Evolutionary conservation across 2,113 vertebrate species (phyloP).

Genomic region (Vidua chalybeata): DNA sequence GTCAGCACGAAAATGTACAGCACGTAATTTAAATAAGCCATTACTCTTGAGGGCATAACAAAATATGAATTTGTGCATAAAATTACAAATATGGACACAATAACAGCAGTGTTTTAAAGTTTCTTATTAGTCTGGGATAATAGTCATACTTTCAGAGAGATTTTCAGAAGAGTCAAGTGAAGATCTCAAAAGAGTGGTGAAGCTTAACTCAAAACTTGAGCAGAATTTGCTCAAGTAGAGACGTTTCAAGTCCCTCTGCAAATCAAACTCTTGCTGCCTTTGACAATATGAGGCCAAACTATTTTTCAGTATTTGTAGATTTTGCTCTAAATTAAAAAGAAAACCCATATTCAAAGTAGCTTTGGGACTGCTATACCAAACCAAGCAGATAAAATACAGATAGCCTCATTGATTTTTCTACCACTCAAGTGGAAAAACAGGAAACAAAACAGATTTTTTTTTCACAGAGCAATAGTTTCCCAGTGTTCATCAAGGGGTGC

Average conservation of each 20-base stretch:
- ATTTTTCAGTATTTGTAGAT: not conserved
- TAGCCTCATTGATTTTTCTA: not conserved
- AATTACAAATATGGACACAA: not conserved
- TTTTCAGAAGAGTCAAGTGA: not conserved
- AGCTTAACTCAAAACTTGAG: not conserved
- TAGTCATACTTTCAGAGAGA: not conserved
- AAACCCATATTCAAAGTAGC: not conserved
- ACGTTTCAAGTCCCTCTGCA: not conserved
- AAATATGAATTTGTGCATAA: not conserved
- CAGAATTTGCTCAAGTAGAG: not conserved
- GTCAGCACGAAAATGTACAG: not conserved
- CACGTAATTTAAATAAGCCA: not conserved
- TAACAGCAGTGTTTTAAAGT: not conserved
- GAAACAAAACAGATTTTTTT: not conserved
- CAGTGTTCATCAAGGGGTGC: not conserved
- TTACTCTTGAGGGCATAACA: not conserved
- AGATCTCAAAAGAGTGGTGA: not conserved
- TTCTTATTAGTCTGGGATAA: not conserved
- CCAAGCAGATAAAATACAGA: not conserved
- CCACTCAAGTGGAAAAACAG: not conserved
- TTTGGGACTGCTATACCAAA: not conserved
- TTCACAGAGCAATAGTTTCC: fast-evolving
- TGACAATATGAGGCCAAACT: not conserved
- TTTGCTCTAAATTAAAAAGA: not conserved
- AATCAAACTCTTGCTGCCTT: not conserved